Percentiles rank a stretch among this genome's conserved stretches.
Evolutionary conservation across 2,113 vertebrate species (phyloP).

Genomic region (Apeltes quadracus): DNA sequence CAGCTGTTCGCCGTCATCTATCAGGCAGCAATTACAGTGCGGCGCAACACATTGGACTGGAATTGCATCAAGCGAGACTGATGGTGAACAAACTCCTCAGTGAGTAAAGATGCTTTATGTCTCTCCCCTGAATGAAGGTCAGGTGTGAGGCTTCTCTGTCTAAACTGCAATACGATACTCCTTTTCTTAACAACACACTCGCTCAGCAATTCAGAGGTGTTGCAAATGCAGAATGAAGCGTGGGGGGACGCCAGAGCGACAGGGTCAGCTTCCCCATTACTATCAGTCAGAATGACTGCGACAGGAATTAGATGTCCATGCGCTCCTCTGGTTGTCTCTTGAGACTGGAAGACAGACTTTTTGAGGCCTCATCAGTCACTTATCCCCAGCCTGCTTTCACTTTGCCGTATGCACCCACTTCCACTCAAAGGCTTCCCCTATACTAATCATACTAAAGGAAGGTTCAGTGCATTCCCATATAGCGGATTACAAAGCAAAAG

Average conservation of each 20-base stretch:
- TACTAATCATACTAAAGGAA: neutral
- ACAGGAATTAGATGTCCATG: constrained; percentile 26
- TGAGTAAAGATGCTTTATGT: constrained; percentile 31
- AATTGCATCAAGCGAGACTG: constrained; percentile 30
- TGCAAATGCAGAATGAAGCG: constrained; percentile 13
- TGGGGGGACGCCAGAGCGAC: constrained; percentile 16
- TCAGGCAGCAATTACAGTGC: constrained; percentile 40
- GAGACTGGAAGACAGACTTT: constrained; percentile 15
- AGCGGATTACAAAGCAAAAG: constrained; percentile 7
- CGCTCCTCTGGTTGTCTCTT: constrained; percentile 12
- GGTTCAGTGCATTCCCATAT: neutral
- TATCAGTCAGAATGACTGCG: constrained; percentile 22
- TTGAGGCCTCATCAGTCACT: constrained; percentile 8
- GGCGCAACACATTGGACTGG: constrained; percentile 12
- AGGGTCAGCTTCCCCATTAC: constrained; percentile 32
- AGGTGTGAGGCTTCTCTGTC: constrained; percentile 5
- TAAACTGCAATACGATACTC: neutral
- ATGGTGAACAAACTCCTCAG: constrained; percentile 30
- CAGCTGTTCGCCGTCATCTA: constrained; percentile 32
- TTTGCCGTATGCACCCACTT: neutral
- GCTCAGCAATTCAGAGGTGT: neutral
- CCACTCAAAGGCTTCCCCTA: neutral
- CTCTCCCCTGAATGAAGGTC: constrained; percentile 45
- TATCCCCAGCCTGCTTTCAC: constrained; percentile 6
- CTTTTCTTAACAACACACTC: constrained; percentile 1